phyloP scores from a whole-genome alignment of 2,888 invertebrate genomes.

The Celastrina argiolus region DNA sequence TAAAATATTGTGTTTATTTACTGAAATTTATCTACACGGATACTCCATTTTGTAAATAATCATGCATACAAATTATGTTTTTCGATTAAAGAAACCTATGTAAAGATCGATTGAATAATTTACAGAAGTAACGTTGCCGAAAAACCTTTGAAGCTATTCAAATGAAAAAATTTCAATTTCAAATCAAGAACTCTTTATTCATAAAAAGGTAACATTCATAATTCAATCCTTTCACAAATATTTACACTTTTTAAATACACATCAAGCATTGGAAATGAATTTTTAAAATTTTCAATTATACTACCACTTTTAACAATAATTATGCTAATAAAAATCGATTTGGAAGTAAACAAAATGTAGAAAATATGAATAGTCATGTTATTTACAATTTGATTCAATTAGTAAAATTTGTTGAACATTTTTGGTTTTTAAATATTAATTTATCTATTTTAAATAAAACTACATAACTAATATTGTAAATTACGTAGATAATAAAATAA shows the following conservation, averaged over 20 bases:
- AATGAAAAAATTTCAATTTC: constrained; percentile 19
- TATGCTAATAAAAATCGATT: neutral
- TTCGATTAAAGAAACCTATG: neutral
- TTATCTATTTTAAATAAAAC: neutral
- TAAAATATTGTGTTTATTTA: too few species aligned
- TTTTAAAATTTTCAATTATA: neutral
- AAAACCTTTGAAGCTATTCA: constrained; percentile 9
- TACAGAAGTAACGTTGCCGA: neutral
- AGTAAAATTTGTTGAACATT: neutral
- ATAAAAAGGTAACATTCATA: constrained; percentile 21
- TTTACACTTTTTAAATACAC: constrained; percentile 17
- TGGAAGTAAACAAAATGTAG: neutral
- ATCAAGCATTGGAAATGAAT: constrained; percentile 9
- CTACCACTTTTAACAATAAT: neutral
- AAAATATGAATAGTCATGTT: neutral
- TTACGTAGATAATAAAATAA: neutral
- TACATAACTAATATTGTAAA: neutral
- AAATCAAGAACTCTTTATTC: constrained; percentile 21
- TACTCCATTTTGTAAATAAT: neutral
- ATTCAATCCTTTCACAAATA: constrained; percentile 21
- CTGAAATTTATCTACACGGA: too few species aligned
- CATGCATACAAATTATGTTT: neutral
- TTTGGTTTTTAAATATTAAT: neutral
- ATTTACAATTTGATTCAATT: neutral
- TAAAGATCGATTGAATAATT: neutral